Percentiles rank a stretch among this genome's conserved stretches.
phyloP scores from a whole-genome alignment of 2,888 invertebrate genomes.

The Aphelenchoides bicaudatus region DNA sequence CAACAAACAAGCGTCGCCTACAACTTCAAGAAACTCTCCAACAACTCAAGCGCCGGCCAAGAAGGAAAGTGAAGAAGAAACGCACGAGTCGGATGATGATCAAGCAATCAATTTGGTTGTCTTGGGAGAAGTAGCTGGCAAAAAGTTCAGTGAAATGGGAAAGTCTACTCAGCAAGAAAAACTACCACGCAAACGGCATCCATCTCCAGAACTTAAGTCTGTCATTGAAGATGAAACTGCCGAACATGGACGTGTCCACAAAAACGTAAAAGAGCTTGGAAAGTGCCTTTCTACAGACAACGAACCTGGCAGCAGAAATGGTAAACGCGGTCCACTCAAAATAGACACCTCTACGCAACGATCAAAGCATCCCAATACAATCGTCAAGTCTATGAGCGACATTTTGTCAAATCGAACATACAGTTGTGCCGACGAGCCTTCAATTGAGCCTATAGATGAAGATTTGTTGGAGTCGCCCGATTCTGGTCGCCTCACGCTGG shows the following conservation, averaged over 20 bases:
- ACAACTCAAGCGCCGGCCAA: neutral
- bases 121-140: conserved; percentile 46
- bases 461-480: neutral
- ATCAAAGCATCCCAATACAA: conserved; percentile 16
- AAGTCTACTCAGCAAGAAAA: neutral
- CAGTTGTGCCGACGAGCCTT: conserved; percentile 18
- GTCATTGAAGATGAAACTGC: neutral
- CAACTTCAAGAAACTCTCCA: too few species aligned
- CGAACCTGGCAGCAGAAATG: neutral
- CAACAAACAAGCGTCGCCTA: neutral
- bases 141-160: conserved; percentile 21
- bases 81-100: conserved; percentile 39
- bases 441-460: conserved; percentile 5
- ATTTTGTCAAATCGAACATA: conserved; percentile 29
- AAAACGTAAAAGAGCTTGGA: neutral
- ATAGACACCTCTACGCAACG: neutral
- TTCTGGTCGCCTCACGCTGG: neutral
- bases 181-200: conserved; percentile 17
- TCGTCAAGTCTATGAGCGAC: conserved; percentile 40
- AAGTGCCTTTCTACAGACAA: conserved; percentile 15
- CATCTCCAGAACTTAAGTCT: conserved; percentile 17
- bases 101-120: conserved; percentile 56
- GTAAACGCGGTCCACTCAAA: conserved; percentile 6
- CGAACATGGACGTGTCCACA: neutral
- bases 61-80: neutral